Conservation (phyloP, 2,797 vertebrate genomes). For the Nannoperca australis region DNA sequence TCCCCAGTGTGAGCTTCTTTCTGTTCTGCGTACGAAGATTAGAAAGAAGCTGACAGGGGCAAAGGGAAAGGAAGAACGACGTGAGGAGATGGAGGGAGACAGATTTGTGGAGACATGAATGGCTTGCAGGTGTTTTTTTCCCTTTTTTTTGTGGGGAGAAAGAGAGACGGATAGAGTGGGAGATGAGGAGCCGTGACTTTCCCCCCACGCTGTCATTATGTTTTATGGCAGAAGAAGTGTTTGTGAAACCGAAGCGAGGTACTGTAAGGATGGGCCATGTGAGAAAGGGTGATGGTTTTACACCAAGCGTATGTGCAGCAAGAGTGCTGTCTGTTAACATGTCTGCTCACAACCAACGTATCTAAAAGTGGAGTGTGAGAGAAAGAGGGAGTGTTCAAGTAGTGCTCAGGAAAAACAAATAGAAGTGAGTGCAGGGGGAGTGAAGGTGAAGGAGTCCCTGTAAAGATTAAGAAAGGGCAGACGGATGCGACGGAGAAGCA, state of each 20-base stretch:
- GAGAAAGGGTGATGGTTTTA: conserved; percentile 53
- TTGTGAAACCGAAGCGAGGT: conserved; percentile 47
- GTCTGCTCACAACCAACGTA: conserved; percentile 26
- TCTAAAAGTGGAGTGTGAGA: conserved; percentile 42
- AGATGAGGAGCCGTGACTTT: conserved; percentile 41
- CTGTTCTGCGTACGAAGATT: conserved; percentile 57
- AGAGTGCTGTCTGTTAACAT: conserved; percentile 33
- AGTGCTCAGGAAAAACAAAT: conserved; percentile 52
- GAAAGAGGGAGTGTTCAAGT: conserved; percentile 19
- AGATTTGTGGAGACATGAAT: conserved; percentile 79
- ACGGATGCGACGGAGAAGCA: not conserved
- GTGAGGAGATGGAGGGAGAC: conserved; percentile 44
- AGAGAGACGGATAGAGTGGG: conserved; percentile 53
- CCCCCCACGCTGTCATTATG: conserved; percentile 69
- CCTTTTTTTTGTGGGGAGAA: conserved; percentile 7
- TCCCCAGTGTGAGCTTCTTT: conserved; percentile 51
- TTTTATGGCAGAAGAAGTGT: conserved; percentile 68
- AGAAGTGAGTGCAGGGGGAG: conserved; percentile 37
- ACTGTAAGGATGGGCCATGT: conserved; percentile 36
- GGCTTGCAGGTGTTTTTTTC: conserved; percentile 77
- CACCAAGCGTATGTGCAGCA: conserved; percentile 22
- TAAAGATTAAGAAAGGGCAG: conserved; percentile 44
- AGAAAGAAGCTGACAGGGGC: conserved; percentile 57
- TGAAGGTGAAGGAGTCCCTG: conserved; percentile 44
- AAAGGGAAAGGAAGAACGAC: conserved; percentile 24